These are phyloP conservation scores for Telenomus remus DNA, from an alignment of 1,140 invertebrate genomes.

Conservation along the genomic window DNA sequence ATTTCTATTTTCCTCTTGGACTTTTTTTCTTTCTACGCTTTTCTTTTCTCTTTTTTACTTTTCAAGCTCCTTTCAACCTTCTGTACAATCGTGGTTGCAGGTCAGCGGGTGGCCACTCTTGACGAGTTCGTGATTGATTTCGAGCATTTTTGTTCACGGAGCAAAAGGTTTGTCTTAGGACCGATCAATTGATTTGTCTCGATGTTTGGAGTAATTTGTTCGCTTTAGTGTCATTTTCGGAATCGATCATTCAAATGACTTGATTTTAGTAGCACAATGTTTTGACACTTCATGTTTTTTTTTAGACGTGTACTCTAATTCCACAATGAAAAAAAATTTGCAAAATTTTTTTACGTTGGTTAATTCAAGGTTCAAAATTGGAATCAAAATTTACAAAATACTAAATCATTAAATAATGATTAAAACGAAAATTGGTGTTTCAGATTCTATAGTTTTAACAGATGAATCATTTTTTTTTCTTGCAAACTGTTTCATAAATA, in stretches of 20 bases:
- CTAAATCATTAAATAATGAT: no score
- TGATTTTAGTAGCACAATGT: no score
- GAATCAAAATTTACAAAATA: no score
- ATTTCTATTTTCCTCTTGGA: constrained; percentile 6
- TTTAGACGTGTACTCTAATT: no score
- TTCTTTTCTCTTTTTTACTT: constrained; percentile 9
- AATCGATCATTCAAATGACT: no score
- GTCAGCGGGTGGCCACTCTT: not conserved
- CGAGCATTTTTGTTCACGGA: constrained; percentile 15
- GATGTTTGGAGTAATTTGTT: not conserved
- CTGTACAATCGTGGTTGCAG: not conserved
- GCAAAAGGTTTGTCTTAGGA: constrained; percentile 1
- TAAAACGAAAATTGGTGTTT: no score
- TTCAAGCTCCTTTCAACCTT: constrained; percentile 2
- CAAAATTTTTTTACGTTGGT: no score
- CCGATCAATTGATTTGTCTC: constrained; percentile 17
- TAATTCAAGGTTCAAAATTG: no score
- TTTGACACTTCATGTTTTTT: no score
- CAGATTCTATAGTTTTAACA: no score
- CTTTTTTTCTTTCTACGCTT: constrained; percentile 1
- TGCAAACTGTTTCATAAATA: not conserved
- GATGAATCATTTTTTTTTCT: not conserved
- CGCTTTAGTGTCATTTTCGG: not conserved
- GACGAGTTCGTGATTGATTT: constrained; percentile 30
- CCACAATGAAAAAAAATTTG: no score